Evolutionary conservation across 1,140 invertebrate species (phyloP).

Genomic region (Brevipalpus yothersi): DNA sequence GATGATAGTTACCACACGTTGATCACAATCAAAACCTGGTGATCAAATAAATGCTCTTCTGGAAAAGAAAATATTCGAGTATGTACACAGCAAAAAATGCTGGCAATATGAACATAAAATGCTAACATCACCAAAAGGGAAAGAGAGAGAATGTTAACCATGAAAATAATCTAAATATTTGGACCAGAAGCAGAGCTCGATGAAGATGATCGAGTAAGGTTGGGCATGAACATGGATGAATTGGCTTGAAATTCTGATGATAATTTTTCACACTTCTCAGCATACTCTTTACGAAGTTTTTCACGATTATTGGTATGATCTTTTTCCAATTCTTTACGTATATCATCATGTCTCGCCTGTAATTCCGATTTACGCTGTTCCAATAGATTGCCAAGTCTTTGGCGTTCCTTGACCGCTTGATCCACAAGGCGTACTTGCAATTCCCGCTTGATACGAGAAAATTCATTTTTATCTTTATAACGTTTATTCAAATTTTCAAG

Average conservation of each 20-base stretch:
- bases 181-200: too few species aligned
- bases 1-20: too few species aligned
- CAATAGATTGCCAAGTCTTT: constrained; percentile 12
- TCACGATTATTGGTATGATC: neutral
- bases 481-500: constrained; percentile 52
- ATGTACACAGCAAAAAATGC: too few species aligned
- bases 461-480: constrained; percentile 65
- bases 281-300: neutral
- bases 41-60: too few species aligned
- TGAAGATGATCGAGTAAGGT: neutral
- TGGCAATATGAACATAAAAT: too few species aligned
- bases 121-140: too few species aligned
- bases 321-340: constrained; percentile 8
- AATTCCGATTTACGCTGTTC: constrained; percentile 11
- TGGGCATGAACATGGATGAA: neutral
- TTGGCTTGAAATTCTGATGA: neutral
- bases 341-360: constrained; percentile 7
- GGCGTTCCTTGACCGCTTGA: constrained; percentile 20
- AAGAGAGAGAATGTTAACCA: too few species aligned
- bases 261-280: neutral
- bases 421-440: constrained; percentile 21
- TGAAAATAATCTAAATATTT: too few species aligned
- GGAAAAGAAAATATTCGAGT: too few species aligned
- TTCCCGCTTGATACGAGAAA: constrained; percentile 32
- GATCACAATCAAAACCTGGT: too few species aligned